Evolutionary conservation across 1,140 invertebrate species (phyloP).

Genomic region (Drosophila guanche): DNA sequence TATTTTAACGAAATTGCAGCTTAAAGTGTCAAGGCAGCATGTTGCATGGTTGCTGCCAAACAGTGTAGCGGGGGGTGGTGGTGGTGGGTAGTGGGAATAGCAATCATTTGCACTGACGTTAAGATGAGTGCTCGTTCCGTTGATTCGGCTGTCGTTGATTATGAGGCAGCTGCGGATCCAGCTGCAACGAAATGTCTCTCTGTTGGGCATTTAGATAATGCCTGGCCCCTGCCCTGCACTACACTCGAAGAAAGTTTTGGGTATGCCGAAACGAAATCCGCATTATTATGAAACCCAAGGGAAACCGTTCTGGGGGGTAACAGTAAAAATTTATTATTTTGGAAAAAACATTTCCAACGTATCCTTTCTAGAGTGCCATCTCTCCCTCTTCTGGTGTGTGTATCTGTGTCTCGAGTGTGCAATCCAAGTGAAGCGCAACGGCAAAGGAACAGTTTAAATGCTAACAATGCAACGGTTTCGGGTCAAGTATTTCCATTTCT

Average conservation of each 20-base stretch:
- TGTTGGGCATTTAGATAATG: slow-evolving; percentile 59
- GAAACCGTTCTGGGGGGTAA: too few relatives aligned
- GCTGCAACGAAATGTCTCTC: slow-evolving; percentile 41
- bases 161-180: slow-evolving; percentile 52
- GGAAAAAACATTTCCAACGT: too few relatives aligned
- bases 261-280: too few relatives aligned
- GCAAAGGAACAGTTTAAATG: slow-evolving; percentile 62
- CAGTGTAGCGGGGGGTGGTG: not conserved
- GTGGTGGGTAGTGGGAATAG: slow-evolving; percentile 1
- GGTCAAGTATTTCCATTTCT: slow-evolving; percentile 57
- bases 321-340: too few relatives aligned
- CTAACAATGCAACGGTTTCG: slow-evolving; percentile 68
- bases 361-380: too few relatives aligned
- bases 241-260: not conserved
- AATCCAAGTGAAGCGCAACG: slow-evolving; percentile 55
- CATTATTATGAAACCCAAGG: too few relatives aligned
- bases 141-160: slow-evolving; percentile 64
- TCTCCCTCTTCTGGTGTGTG: not conserved
- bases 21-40: slow-evolving; percentile 79
- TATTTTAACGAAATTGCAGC: slow-evolving; percentile 82
- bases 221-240: slow-evolving; percentile 25
- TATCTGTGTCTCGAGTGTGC: slow-evolving; percentile 63
- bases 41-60: slow-evolving; percentile 48
- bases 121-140: slow-evolving; percentile 51
- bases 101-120: slow-evolving; percentile 60